phyloP scores from a whole-genome alignment of 2,113 vertebrate genomes.

The Pelusios castaneus region DNA sequence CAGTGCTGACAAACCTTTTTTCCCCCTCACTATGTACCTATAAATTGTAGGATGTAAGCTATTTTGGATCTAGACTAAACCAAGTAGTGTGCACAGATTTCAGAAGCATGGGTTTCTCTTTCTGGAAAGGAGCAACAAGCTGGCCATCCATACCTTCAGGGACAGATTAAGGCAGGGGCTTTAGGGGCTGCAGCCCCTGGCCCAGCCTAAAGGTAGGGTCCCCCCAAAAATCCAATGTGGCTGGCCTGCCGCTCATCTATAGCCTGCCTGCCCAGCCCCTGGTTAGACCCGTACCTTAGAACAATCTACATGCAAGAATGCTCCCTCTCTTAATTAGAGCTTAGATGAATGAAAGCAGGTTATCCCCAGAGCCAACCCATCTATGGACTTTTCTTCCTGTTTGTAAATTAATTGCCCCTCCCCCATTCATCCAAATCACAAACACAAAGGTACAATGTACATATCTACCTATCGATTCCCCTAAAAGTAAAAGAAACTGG shows the following conservation, averaged over 20 bases:
- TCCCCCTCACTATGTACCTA: not conserved
- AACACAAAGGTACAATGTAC: not conserved
- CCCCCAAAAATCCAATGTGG: too few relatives aligned
- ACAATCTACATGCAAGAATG: not conserved
- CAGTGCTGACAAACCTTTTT: not conserved
- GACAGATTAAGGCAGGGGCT: slow-evolving; percentile 14
- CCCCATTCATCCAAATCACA: not conserved
- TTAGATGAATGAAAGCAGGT: not conserved
- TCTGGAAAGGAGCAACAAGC: not conserved
- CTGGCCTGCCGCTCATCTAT: too few relatives aligned
- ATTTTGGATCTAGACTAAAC: not conserved
- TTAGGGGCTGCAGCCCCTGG: too few relatives aligned
- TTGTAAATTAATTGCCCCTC: not conserved
- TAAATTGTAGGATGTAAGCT: not conserved
- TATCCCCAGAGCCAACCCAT: not conserved
- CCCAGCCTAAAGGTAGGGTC: too few relatives aligned
- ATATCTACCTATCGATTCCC: not conserved
- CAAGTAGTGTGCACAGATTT: not conserved
- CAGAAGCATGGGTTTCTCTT: not conserved
- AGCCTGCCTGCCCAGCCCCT: too few relatives aligned
- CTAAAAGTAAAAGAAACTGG: not conserved
- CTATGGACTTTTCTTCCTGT: not conserved
- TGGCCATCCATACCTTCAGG: not conserved
- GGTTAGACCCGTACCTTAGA: not conserved
- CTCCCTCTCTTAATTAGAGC: not conserved